Evolutionary conservation across 1,140 invertebrate genomes (phyloP).

Genomic region (Mercenaria mercenaria): DNA sequence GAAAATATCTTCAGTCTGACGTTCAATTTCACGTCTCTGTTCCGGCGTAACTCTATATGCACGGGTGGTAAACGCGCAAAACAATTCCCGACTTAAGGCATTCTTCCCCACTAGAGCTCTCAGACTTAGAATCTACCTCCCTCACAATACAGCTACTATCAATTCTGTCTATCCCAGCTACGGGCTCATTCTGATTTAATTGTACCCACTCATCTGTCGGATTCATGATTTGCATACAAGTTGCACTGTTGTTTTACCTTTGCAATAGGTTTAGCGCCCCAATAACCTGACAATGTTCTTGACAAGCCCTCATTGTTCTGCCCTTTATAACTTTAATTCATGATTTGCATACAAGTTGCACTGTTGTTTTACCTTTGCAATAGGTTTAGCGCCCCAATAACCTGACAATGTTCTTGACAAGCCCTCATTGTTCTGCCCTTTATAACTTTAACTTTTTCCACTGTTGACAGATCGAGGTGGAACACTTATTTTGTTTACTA

Average conservation of each 20-base stretch:
- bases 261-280: conserved; percentile 5
- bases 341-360: not conserved
- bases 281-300: too few species aligned
- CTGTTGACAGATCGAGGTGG: too few species aligned
- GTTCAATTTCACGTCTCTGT: conserved; percentile 60
- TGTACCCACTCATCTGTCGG: conserved; percentile 19
- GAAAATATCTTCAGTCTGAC: conserved; percentile 52
- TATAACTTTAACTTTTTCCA: too few species aligned
- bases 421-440: too few species aligned
- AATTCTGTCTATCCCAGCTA: conserved; percentile 25
- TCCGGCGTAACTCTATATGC: conserved; percentile 52
- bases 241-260: not conserved
- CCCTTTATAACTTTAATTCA: too few species aligned
- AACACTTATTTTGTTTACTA: too few species aligned
- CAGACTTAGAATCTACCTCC: not conserved
- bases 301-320: too few species aligned
- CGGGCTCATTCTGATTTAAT: conserved; percentile 43
- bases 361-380: not conserved
- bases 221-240: conserved; percentile 23
- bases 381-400: conserved; percentile 14
- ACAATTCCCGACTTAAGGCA: not conserved
- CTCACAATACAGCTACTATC: not conserved
- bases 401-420: too few species aligned
- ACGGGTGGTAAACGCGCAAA: not conserved
- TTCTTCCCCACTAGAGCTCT: too few species aligned